These are phyloP conservation scores for Sinocyclocheilus rhinocerous DNA, from an alignment of 2,113 vertebrate species.

Conservation along the genomic window DNA sequence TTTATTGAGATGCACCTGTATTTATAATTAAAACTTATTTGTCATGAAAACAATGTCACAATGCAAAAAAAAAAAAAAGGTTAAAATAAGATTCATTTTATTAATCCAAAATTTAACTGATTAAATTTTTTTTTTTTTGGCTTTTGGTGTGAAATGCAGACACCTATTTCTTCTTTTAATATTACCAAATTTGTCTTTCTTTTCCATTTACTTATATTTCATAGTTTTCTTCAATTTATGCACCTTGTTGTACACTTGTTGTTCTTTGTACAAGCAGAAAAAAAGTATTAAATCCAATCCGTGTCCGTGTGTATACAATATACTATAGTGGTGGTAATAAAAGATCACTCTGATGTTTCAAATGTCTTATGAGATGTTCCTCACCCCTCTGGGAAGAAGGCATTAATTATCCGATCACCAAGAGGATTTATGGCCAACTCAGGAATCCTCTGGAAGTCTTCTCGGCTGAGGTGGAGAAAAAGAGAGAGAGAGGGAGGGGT, in stretches of 20 bases:
- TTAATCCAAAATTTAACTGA: too few species aligned
- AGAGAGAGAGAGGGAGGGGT: background rate
- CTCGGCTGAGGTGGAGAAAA: slow-evolving; percentile 79
- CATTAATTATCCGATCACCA: slow-evolving; percentile 97
- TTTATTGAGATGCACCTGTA: too few species aligned
- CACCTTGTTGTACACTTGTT: background rate
- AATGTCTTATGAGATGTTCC: slow-evolving; percentile 48
- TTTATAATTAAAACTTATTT: too few species aligned
- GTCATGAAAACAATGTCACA: too few species aligned
- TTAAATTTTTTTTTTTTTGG: background rate
- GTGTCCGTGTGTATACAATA: background rate
- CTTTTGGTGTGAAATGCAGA: background rate
- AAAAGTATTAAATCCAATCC: background rate
- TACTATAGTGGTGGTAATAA: background rate
- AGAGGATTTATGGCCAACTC: slow-evolving; percentile 97
- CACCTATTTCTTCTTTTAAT: background rate
- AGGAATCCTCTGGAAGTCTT: slow-evolving; percentile 98
- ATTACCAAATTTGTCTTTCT: background rate
- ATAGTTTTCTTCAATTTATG: background rate
- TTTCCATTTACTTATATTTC: background rate
- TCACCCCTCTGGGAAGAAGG: slow-evolving; percentile 97
- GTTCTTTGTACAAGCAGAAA: background rate
- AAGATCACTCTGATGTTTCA: background rate
- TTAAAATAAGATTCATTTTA: too few species aligned
- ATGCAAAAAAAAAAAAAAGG: background rate